These are phyloP conservation scores for Limnodromus scolopaceus DNA, from an alignment of 2,797 vertebrate genomes.

Conservation along the genomic window DNA sequence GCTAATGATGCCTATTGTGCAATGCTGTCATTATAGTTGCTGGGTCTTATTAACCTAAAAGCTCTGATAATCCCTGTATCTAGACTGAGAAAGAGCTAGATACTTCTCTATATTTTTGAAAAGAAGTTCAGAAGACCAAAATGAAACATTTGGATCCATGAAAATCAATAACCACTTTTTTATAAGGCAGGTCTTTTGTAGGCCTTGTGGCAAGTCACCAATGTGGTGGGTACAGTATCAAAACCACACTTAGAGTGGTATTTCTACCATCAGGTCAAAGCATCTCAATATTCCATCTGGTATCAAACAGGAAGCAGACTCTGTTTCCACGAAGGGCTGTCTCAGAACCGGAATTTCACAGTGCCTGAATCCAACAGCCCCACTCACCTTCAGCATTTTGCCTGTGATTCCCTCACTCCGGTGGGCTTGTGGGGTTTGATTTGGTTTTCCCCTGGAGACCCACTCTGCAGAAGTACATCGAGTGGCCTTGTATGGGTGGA, in stretches of 20 bases:
- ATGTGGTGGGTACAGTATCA: not conserved
- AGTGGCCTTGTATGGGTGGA: not conserved
- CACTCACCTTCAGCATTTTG: not conserved
- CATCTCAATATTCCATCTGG: not conserved
- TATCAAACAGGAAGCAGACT: not conserved
- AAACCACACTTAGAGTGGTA: not conserved
- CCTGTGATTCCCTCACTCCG: not conserved
- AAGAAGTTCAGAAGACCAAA: not conserved
- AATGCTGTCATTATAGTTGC: not conserved
- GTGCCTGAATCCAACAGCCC: not conserved
- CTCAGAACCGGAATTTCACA: not conserved
- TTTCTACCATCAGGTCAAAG: not conserved
- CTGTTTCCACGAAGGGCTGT: not conserved
- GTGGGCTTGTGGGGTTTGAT: not conserved
- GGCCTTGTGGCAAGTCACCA: not conserved
- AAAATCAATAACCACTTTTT: not conserved
- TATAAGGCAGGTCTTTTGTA: not conserved
- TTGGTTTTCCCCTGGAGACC: not conserved
- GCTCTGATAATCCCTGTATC: not conserved
- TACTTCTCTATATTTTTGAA: not conserved
- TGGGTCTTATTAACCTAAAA: not conserved
- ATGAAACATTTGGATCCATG: not conserved
- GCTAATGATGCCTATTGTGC: not conserved
- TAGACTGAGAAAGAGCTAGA: not conserved
- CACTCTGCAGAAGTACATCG: not conserved